Conservation (phyloP, 1,140 invertebrate genomes). For the Branchinecta lynchi region DNA sequence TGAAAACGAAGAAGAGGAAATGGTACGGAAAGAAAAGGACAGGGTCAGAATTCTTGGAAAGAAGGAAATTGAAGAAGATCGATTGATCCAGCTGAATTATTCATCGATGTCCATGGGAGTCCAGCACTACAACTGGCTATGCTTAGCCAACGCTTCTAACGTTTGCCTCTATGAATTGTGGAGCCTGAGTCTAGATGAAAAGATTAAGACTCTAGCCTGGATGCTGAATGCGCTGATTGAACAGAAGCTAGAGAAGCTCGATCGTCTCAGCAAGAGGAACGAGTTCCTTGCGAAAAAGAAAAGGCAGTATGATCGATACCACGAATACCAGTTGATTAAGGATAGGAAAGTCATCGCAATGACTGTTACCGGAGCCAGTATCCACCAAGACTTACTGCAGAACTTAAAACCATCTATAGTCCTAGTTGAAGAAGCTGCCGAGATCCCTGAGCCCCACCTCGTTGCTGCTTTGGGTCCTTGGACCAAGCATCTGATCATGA, state of each 20-base stretch:
- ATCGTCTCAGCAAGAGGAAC: no score
- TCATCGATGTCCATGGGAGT: background rate
- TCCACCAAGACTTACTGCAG: constrained; percentile 28
- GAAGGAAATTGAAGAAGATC: constrained; percentile 4
- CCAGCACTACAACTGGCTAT: constrained; percentile 8
- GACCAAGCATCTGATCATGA: constrained; percentile 34
- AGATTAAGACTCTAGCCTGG: constrained; percentile 15
- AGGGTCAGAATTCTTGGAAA: background rate
- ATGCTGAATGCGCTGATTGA: background rate
- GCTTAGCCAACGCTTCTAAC: background rate
- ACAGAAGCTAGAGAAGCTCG: constrained; percentile 7
- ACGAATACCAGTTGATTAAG: constrained; percentile 12
- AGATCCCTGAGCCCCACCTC: constrained; percentile 35
- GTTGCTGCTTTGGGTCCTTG: constrained; percentile 31
- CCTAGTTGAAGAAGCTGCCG: constrained; percentile 37
- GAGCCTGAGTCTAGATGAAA: constrained; percentile 7
- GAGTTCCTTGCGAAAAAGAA: constrained; percentile 11
- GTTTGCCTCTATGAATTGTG: constrained; percentile 11
- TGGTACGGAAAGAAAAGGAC: background rate
- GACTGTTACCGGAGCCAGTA: constrained; percentile 37
- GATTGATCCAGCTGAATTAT: background rate
- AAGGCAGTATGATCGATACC: constrained; percentile 11
- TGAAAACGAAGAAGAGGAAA: constrained; percentile 11
- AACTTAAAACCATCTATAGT: constrained; percentile 30
- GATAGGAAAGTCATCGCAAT: constrained; percentile 30